Conservation (phyloP, 2,888 invertebrate genomes). For the Odontothrips loti region DNA sequence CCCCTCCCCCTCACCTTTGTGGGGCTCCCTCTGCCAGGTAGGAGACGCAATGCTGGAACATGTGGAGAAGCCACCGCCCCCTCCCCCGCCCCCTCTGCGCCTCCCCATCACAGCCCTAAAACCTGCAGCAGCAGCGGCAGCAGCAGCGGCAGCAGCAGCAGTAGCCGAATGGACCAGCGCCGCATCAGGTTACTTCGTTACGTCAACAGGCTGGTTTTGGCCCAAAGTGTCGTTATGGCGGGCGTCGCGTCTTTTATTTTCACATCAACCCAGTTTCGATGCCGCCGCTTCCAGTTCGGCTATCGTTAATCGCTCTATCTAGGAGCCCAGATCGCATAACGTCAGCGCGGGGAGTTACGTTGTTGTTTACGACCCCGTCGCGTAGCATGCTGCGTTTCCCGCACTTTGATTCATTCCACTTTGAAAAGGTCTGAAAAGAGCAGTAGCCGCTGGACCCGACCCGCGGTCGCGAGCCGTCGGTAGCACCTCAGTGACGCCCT, state of each 20-base stretch:
- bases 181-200: constrained; percentile 17
- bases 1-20: constrained; percentile 30
- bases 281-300: too few species aligned
- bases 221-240: not conserved
- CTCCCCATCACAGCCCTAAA: constrained; percentile 29
- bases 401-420: too few species aligned
- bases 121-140: not conserved
- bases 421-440: too few species aligned
- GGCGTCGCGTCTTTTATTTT: not conserved
- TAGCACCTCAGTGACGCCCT: not conserved
- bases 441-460: too few species aligned
- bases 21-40: constrained; percentile 31
- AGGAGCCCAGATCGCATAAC: too few species aligned
- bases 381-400: not conserved
- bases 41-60: constrained; percentile 29
- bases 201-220: constrained; percentile 11
- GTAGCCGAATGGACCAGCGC: not conserved
- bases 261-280: constrained; percentile 19
- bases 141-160: not conserved
- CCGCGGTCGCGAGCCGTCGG: not conserved
- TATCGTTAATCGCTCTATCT: too few species aligned
- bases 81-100: constrained; percentile 28
- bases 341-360: too few species aligned
- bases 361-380: too few species aligned
- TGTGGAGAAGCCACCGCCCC: constrained; percentile 28